A percentile compares a stretch with the other conserved stretches of the same genome.
Evolutionary conservation across 2,888 invertebrate species (phyloP).

Genomic region (Cyclophora punctaria): DNA sequence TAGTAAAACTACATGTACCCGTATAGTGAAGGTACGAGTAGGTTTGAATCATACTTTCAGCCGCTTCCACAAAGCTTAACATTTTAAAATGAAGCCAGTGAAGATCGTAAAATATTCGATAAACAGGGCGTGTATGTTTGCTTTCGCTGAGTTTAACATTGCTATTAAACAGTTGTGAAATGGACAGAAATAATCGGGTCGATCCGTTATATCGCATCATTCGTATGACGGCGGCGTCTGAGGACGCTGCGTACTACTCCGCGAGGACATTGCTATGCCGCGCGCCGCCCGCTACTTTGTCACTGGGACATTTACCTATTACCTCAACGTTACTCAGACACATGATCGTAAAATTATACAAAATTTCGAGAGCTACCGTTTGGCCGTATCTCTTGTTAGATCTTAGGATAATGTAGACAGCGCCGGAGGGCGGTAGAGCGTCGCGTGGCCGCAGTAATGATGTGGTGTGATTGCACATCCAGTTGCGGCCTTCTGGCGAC

Average conservation of each 20-base stretch:
- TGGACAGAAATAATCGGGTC: conserved; percentile 74
- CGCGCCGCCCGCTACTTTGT: conserved; percentile 42
- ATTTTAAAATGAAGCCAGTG: conserved; percentile 69
- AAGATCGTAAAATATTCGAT: conserved; percentile 73
- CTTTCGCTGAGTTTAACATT: conserved; percentile 72
- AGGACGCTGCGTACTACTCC: conserved; percentile 37
- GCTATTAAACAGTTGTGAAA: conserved; percentile 75
- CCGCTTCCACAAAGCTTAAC: conserved; percentile 61
- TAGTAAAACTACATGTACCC: conserved; percentile 51
- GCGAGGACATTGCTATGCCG: conserved; percentile 55
- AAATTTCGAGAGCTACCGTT: conserved; percentile 22
- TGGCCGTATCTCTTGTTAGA: conserved; percentile 12
- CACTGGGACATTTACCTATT: conserved; percentile 56
- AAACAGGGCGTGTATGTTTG: conserved; percentile 72
- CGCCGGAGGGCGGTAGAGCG: conserved; percentile 6
- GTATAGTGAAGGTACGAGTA: conserved; percentile 14
- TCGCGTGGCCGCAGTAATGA: conserved; percentile 16
- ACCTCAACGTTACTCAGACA: conserved; percentile 28
- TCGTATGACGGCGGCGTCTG: conserved; percentile 65
- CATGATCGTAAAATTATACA: conserved; percentile 36
- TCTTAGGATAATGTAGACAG: conserved; percentile 1
- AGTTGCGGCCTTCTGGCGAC: conserved; percentile 25
- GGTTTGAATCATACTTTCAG: conserved; percentile 60
- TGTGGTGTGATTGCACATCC: conserved; percentile 25
- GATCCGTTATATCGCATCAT: conserved; percentile 71